A percentile compares a stretch with the other conserved stretches of the same genome.
phyloP scores from a whole-genome alignment of 2,113 vertebrate species.

The Cryptoleucopteryx plumbea region DNA sequence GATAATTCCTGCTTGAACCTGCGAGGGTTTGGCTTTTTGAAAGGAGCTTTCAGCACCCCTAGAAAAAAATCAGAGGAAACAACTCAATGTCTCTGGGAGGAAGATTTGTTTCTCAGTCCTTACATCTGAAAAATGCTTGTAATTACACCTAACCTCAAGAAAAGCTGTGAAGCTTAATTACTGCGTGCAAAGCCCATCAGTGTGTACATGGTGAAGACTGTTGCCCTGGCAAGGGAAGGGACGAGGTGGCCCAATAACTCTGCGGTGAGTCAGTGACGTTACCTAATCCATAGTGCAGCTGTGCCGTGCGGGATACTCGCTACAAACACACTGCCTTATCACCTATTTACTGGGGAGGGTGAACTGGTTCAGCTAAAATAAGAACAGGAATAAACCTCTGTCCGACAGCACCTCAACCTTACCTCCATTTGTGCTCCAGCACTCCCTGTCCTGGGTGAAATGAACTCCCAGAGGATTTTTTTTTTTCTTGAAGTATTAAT shows the following conservation, averaged over 20 bases:
- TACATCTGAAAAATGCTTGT: not conserved
- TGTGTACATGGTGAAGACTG: not conserved
- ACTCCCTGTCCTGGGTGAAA: not conserved
- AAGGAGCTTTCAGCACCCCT: not conserved
- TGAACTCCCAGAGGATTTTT: not conserved
- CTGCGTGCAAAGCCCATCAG: not conserved
- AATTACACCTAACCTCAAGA: not conserved
- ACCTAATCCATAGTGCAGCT: not conserved
- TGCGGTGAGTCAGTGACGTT: not conserved
- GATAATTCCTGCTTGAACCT: not conserved
- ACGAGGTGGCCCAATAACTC: not conserved
- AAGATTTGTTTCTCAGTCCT: not conserved
- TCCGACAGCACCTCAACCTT: not conserved
- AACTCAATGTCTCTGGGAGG: not conserved
- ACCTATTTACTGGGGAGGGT: not conserved
- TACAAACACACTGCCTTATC: conserved; percentile 22
- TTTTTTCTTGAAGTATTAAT: not conserved
- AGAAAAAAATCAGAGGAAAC: not conserved
- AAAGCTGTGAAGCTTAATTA: not conserved
- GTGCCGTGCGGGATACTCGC: fast-evolving
- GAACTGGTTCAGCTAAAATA: conserved; percentile 34
- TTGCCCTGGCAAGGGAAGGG: not conserved
- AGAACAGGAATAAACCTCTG: not conserved
- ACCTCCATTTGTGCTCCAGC: not conserved
- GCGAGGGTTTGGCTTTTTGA: not conserved